These are phyloP conservation scores for Antitype chi DNA, from an alignment of 2,888 invertebrate genomes.

Conservation along the genomic window DNA sequence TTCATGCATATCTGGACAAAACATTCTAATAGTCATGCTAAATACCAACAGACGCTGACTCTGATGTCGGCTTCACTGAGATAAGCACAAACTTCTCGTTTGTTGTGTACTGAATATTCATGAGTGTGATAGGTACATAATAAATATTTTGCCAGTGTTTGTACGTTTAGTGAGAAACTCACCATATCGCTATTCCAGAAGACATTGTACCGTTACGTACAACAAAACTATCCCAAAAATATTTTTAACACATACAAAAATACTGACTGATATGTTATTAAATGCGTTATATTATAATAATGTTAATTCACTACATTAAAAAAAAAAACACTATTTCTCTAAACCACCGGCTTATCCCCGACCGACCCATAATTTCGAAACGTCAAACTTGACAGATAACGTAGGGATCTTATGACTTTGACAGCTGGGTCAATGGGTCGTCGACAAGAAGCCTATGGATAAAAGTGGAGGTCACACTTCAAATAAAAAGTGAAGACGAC, in stretches of 20 bases:
- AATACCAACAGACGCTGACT: background rate
- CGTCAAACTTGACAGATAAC: conserved; percentile 23
- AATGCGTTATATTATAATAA: conserved; percentile 22
- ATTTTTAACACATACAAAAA: conserved; percentile 40
- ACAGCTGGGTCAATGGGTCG: too few species aligned
- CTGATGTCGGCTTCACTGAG: conserved; percentile 1
- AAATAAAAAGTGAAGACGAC: too few species aligned
- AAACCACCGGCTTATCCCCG: conserved; percentile 19
- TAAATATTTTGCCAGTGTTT: conserved; percentile 26
- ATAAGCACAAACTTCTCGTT: conserved; percentile 14
- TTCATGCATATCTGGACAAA: conserved; percentile 16
- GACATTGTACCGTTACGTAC: conserved; percentile 45
- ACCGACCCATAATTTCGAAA: conserved; percentile 44
- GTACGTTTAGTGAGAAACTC: conserved; percentile 40
- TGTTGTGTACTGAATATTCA: conserved; percentile 9
- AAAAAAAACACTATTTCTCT: conserved; percentile 28
- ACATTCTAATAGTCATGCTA: conserved; percentile 20
- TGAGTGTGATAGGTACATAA: background rate
- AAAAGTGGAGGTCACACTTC: too few species aligned
- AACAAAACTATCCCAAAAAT: conserved; percentile 23
- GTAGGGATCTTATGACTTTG: conserved; percentile 53
- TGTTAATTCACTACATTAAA: conserved; percentile 32
- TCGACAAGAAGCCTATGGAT: too few species aligned
- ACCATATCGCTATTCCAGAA: conserved; percentile 59
- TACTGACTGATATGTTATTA: conserved; percentile 54